These are phyloP conservation scores for Leptothorax acervorum DNA, from an alignment of 2,888 invertebrate genomes.

Conservation along the genomic window DNA sequence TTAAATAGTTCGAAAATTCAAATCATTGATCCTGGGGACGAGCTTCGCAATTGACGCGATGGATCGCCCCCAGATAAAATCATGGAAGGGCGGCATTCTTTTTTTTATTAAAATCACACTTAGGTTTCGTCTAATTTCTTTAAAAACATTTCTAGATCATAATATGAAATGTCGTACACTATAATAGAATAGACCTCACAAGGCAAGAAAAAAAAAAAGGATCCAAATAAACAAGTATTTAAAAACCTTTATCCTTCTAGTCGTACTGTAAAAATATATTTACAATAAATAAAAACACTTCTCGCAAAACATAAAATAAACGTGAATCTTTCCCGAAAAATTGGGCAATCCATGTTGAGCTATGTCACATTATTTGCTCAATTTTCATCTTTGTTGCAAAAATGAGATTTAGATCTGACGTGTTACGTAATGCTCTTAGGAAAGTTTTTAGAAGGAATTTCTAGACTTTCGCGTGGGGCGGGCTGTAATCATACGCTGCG, in stretches of 20 bases:
- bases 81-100: not conserved
- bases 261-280: not conserved
- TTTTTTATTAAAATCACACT: not conserved
- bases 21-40: not conserved
- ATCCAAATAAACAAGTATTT: not conserved
- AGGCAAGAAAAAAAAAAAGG: not conserved
- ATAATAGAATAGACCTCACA: not conserved
- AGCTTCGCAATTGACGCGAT: too few species aligned
- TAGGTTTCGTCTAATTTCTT: not conserved
- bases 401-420: constrained; percentile 22
- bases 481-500: constrained; percentile 14
- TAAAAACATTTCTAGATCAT: not conserved
- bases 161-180: not conserved
- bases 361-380: not conserved
- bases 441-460: not conserved
- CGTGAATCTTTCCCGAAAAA: not conserved
- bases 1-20: not conserved
- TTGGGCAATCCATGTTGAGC: not conserved
- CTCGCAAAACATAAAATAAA: not conserved
- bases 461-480: not conserved
- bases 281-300: not conserved
- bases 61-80: too few species aligned
- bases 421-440: constrained; percentile 5
- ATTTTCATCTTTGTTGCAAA: not conserved
- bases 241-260: not conserved